A percentile compares a stretch with the other conserved stretches of the same genome.
Evolutionary conservation across 2,888 invertebrate species (phyloP).

Genomic region (Acleris sparsana): DNA sequence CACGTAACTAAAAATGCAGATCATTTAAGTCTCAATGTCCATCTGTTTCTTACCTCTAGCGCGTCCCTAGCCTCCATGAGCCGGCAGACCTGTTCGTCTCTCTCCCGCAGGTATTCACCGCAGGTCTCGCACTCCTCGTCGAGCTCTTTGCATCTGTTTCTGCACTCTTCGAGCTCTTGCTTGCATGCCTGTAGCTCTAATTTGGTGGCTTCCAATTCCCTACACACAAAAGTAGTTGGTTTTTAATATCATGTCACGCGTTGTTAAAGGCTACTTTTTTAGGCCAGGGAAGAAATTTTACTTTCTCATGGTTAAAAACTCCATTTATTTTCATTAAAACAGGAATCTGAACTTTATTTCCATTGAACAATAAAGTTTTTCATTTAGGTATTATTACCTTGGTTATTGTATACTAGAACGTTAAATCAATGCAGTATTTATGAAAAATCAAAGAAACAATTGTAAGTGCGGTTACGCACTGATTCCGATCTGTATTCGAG

Average conservation of each 20-base stretch:
- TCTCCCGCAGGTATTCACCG: slow-evolving; percentile 61
- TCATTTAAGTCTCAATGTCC: neutral
- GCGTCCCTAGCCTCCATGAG: slow-evolving; percentile 59
- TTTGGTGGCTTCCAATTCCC: slow-evolving; percentile 68
- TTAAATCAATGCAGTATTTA: too few species aligned
- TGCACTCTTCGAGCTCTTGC: slow-evolving; percentile 58
- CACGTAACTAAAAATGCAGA: too few species aligned
- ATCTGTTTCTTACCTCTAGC: slow-evolving; percentile 54
- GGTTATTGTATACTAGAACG: too few species aligned
- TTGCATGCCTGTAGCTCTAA: slow-evolving; percentile 57
- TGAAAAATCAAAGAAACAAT: too few species aligned
- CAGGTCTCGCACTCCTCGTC: slow-evolving; percentile 77
- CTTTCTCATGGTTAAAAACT: too few species aligned
- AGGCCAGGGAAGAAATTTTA: neutral
- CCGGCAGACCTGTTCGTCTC: slow-evolving; percentile 60
- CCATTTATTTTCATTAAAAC: too few species aligned
- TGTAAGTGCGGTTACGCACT: too few species aligned
- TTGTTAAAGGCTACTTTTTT: neutral
- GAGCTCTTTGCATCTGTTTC: slow-evolving; percentile 65
- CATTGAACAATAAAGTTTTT: too few species aligned
- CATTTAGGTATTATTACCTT: too few species aligned
- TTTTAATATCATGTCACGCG: neutral
- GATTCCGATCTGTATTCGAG: too few species aligned
- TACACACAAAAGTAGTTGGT: slow-evolving; percentile 35
- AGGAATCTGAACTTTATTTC: too few species aligned